These are phyloP conservation scores for Umimayanthus chanpuru DNA, from an alignment of 92 coral and sea anemone genomes.

Conservation along the genomic window DNA sequence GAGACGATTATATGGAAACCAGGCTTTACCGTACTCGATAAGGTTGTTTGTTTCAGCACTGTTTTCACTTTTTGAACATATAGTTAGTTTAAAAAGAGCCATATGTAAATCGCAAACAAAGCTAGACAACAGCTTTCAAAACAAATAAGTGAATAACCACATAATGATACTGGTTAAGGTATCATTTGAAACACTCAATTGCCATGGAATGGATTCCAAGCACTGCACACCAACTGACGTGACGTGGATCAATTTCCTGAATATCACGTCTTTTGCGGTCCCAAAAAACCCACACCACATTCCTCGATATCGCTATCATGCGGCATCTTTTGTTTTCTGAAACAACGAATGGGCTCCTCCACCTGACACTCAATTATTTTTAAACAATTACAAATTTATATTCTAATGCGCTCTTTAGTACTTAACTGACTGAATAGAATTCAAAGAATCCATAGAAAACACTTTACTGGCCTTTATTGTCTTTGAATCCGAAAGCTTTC, in stretches of 20 bases:
- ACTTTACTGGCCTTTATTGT: constrained; percentile 21
- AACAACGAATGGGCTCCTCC: constrained; percentile 5
- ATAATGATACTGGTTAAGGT: not conserved
- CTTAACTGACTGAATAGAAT: not conserved
- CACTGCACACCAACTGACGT: not conserved
- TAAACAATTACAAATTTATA: constrained; percentile 10
- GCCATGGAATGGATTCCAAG: not conserved
- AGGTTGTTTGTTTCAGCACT: not conserved
- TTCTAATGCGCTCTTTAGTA: not conserved
- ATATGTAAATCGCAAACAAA: not conserved
- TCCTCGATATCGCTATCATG: constrained; percentile 11
- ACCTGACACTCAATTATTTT: not conserved
- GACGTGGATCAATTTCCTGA: not conserved
- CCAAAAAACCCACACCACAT: not conserved
- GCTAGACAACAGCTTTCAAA: not conserved
- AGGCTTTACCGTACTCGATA: not conserved
- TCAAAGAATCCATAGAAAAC: constrained; percentile 25
- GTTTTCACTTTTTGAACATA: not conserved
- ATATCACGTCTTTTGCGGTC: not conserved
- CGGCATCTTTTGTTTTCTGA: constrained; percentile 31
- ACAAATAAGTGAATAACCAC: not conserved
- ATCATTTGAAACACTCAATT: not conserved
- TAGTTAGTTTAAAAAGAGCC: not conserved
- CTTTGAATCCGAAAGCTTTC: not conserved
- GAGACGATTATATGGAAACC: no score